Percentiles rank a stretch among this genome's conserved stretches.
These are phyloP conservation scores for Tretioscincus oriximinensis DNA, from an alignment of 2,113 vertebrate species.

Conservation along the genomic window DNA sequence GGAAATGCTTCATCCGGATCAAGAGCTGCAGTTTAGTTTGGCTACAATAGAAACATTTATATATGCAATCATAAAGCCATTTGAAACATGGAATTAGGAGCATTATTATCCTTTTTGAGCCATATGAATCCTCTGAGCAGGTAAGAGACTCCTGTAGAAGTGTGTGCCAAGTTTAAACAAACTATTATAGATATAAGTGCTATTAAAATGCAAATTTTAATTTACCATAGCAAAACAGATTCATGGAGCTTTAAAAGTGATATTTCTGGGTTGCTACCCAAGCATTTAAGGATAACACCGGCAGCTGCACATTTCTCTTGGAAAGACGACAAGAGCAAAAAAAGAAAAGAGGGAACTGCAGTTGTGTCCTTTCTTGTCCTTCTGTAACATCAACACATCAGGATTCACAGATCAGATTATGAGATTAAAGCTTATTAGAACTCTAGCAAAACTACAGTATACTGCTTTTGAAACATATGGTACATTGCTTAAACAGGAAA, in stretches of 20 bases:
- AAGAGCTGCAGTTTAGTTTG: constrained; percentile 21
- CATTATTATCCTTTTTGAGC: constrained; percentile 11
- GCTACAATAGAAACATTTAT: neutral
- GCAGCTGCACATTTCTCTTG: constrained; percentile 29
- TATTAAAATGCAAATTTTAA: constrained; percentile 61
- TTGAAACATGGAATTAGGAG: neutral
- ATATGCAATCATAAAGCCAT: constrained; percentile 1
- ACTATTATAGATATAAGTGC: constrained; percentile 53
- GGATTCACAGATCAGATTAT: constrained; percentile 22
- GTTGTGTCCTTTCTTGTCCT: constrained; percentile 42
- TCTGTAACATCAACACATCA: constrained; percentile 42
- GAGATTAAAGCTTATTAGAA: constrained; percentile 40
- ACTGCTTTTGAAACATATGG: neutral
- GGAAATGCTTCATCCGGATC: neutral
- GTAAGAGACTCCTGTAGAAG: constrained; percentile 15
- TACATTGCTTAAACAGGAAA: neutral
- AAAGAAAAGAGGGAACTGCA: constrained; percentile 33
- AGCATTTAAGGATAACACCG: constrained; percentile 30
- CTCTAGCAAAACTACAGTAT: constrained; percentile 11
- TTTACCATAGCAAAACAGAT: constrained; percentile 54
- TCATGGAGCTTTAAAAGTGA: neutral
- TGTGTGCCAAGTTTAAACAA: constrained; percentile 51
- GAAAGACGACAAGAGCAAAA: constrained; percentile 27
- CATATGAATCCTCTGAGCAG: neutral
- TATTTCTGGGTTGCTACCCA: constrained; percentile 31